Base-by-base conservation (phyloP, 1,140 invertebrate genomes). In the Marisa cornuarietis region DNA sequence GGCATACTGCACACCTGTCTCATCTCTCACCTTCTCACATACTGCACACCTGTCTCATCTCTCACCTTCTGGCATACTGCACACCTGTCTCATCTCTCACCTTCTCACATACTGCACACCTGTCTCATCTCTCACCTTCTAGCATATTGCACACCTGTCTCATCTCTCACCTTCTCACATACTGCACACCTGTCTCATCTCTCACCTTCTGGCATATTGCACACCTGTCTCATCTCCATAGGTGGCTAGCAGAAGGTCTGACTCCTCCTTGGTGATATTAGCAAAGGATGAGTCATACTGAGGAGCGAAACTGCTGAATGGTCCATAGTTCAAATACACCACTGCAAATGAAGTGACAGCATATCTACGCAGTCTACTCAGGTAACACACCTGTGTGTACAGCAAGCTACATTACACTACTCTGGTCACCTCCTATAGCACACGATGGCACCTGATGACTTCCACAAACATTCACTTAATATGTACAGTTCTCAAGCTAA, bases 221-320 rank as follows among this genome's bases (percentile, higher is more conserved):
- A 95, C 94, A 51, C 95, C 95, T n/a, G 94, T 94, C 79, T 97
- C 95, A 91, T 96, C 95, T 0, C 97, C 97, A 88, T 99, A 97
- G 0, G 97, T 98, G 81, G 95, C 94, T 9, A 96, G 94, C 1
- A 99, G 94, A 80, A 99, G 89, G 87, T 98, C 96, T 1, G 96
- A 95, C 88, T 99, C 98, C 83, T 98, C 96, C 89, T 98, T 96
- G 18, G 94, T 96, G 31, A 99, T 91, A 87, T 96, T 98, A 0
- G 98, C 94, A 92, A 98, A 99, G 5, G 96, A 97, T 0, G 97
- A 98, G 90, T 99, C 98, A 91, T 97, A 97, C 26, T 94, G 94
- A 0, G 98, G 98, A 6, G 97, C 97, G 92, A 98, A 98, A 5
- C 96, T 97, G 62, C 96, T 95, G 92, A 97, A 99, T 8, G 97